phyloP scores from a whole-genome alignment of 2,888 invertebrate species.

The Chymomyza amoena region DNA sequence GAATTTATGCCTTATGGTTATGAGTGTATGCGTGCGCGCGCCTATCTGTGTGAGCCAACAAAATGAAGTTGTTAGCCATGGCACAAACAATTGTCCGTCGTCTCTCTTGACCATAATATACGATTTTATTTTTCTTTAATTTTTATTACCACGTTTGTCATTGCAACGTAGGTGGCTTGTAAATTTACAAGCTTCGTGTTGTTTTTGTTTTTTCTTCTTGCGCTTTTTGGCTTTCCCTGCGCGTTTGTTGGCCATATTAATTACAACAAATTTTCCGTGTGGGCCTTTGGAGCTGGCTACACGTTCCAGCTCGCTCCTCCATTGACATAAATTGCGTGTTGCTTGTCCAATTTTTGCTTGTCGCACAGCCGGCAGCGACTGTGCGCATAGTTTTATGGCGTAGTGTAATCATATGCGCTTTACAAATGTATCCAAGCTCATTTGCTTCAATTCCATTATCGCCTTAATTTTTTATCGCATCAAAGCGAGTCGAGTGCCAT shows the following conservation, averaged over 20 bases:
- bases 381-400: slow-evolving; percentile 7
- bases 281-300: slow-evolving; percentile 43
- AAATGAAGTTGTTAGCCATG: slow-evolving; percentile 78
- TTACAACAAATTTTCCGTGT: slow-evolving; percentile 69
- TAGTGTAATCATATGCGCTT: slow-evolving; percentile 25
- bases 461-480: slow-evolving; percentile 78
- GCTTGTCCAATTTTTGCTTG: slow-evolving; percentile 73
- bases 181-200: slow-evolving; percentile 47
- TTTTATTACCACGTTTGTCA: slow-evolving; percentile 67
- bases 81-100: slow-evolving; percentile 38
- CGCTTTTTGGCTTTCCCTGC: slow-evolving; percentile 14
- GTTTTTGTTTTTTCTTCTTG: slow-evolving; percentile 11
- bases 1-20: slow-evolving; percentile 76
- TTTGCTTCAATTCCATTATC: slow-evolving; percentile 78
- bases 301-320: slow-evolving; percentile 36
- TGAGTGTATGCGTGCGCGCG: slow-evolving; percentile 10
- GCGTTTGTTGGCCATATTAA: slow-evolving; percentile 51
- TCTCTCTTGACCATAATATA: slow-evolving; percentile 50
- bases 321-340: slow-evolving; percentile 75
- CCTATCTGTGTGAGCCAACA: slow-evolving; percentile 43
- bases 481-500: slow-evolving; percentile 58
- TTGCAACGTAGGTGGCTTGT: slow-evolving; percentile 66
- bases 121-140: slow-evolving; percentile 72
- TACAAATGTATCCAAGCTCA: slow-evolving; percentile 75
- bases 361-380: slow-evolving; percentile 57